Base-by-base conservation (phyloP, 1,140 invertebrate genomes). In the Drosophila pruinosa region DNA sequence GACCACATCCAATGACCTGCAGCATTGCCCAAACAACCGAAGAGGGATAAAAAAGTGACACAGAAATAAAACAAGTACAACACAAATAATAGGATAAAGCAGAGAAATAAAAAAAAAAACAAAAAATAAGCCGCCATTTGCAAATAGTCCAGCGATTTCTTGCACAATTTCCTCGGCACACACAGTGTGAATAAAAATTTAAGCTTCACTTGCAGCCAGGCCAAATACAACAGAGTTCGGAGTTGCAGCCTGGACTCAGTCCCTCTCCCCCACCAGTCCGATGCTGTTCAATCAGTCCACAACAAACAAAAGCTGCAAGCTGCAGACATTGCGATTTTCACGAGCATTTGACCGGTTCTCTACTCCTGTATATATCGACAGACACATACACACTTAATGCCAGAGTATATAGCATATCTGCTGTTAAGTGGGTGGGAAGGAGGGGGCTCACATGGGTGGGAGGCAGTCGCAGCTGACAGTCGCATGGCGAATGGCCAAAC, bases 281-380 rank as follows among this genome's bases (percentile, higher is more conserved):
- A 4, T 17, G 36, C 58, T 31, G 39, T 72, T 21, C 58, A 53
- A 63, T 69, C 65, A 63, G 52, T 39, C 43, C 17, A 63, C 48
- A 45, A 58, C 65, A 77, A 81, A 86, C 81, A 88, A 86, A 88
- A 78, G 70, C 74, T 88, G 78, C 70, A 88, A 71, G 74, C 78
- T 85, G 80, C 80, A 85, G 80, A 85, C 80, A 77, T 77, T 86
- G 81, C 81, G 88, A 77, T 78, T 88, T 88, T 54, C 59, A 68
- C 67, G 68, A 70, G 69, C 63, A 79, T 64, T 67, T 72, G 54
- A 64, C 63, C 78, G 68, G 64, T 41, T 41, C 48, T 59, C 31
- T 64, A 39, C 41, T 36, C 26, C 7, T 26, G 26, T 12, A 36
- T 34, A 12, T 12, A 47, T 45, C 67, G 34, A 8, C 50, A 28